Evolutionary conservation across 2,113 vertebrate genomes (phyloP), one percentile per base, ranked within the genome.

Genomic region (Microcebus griseorufus): DNA sequence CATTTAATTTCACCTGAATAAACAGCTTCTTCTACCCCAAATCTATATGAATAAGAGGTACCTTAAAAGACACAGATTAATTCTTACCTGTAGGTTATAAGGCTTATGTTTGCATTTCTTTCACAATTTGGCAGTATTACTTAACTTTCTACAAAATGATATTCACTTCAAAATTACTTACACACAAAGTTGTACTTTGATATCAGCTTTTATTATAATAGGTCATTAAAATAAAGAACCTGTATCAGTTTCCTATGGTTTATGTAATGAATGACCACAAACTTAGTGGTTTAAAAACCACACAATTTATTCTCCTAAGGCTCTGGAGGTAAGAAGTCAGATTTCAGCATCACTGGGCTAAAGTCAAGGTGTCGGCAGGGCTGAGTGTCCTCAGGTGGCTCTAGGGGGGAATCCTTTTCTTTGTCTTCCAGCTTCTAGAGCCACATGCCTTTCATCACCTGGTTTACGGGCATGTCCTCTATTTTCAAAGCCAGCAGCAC

Each of bases 151-250:
- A 22, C 9, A 86, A 91, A 93, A 34, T 34, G 2, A 92, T 69
- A 20, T 72, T 88, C n/a, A 64, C 29, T 92, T 91, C 60, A 90
- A 81, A 93, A 78, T 62, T 67, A 53, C 64, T 88, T 76, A 81
- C 13, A 48, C 0, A n/a, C 7, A 90, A 14, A 37, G 10, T 70
- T 48, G 34, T 3, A 32, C 22, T 92, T 70, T 78, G 45, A 60
- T 25, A 39, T 45, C 18, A 29, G 23, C 11, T 72, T 78, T 92
- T 89, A 80, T 58, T 64, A 62, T 58, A 58, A 62, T 16, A 69
- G 12, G 27, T 70, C 48, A 51, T 96, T 90, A 53, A 69, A 82
- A 84, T 65, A 76, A 81, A 92, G 3, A 86, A 17, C 7, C 16
- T 83, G 4, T 32, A 5, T 75, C 81, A 25, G 18, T 85, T 88